Base-by-base conservation (phyloP, 2,888 invertebrate species). In the Rhyacophila evoluta region DNA sequence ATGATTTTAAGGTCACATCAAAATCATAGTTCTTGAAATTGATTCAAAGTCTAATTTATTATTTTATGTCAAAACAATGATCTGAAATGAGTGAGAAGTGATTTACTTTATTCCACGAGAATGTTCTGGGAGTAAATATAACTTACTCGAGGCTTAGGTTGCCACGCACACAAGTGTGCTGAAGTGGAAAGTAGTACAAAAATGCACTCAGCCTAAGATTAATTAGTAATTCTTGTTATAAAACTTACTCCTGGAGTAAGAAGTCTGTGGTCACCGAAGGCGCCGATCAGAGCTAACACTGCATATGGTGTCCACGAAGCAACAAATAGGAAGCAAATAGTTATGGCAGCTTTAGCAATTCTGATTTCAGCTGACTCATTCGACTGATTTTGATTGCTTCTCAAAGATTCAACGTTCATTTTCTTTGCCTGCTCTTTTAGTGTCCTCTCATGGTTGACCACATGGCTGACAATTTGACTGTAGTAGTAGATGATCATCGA, bases 231-330 rank as follows among this genome's bases (percentile, higher is more conserved):
- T n/a, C n/a, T n/a, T n/a, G n/a, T n/a, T n/a, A n/a, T 6, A 25
- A 55, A 19, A 68, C 83, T 85, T 86, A 92, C 92, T 84, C 92
- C 93, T 0, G 95, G 95, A 0, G 95, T 95, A 3, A 95, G 87
- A 1, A 95, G 86, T 73, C 90, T 89, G 85, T 92, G 92, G 86
- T 96, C 92, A 19, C 96, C 96, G 84, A 95, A 96, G 1, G 95
- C 94, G 1, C 95, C 96, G 83, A 94, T 95, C 77, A 96, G 88
- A 0, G 97, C 93, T 84, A 92, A 92, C 0, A 95, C 92, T 0
- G 95, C 97, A 85, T 97, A 97, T 0, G 97, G 97, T 2, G 95
- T 95, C 97, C 97, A 97, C 0, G 97, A 95, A 1, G 95, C 92
- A 19, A 97, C 92, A 86, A 94, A 96, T 1, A 96, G 87, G 86